These are phyloP conservation scores for Monochamus alternatus DNA, from an alignment of 2,888 invertebrate genomes.

Conservation along the genomic window DNA sequence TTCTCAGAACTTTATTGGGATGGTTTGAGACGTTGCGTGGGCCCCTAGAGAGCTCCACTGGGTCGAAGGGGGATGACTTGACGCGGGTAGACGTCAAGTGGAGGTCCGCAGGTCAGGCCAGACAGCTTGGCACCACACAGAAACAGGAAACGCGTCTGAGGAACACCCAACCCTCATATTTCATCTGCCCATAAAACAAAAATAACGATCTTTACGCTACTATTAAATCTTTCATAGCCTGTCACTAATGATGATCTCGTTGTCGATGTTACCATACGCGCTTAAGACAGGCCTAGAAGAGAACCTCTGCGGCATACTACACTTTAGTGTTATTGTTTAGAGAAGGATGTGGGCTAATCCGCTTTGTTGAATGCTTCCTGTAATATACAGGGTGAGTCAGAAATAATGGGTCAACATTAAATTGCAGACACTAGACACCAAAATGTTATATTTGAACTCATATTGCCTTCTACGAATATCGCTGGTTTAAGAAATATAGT, in stretches of 20 bases:
- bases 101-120: constrained; percentile 53
- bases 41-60: constrained; percentile 24
- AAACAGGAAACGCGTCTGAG: constrained; percentile 64
- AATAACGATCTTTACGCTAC: constrained; percentile 52
- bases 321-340: constrained; percentile 29
- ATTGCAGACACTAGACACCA: too few species aligned
- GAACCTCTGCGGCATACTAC: neutral
- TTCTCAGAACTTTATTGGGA: constrained; percentile 24
- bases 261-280: constrained; percentile 18
- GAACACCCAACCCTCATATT: constrained; percentile 63
- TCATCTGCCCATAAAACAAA: constrained; percentile 63
- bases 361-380: constrained; percentile 28
- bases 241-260: constrained; percentile 48
- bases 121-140: constrained; percentile 68
- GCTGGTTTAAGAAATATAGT: too few species aligned
- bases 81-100: constrained; percentile 46
- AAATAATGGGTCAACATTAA: too few species aligned
- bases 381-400: neutral
- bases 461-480: too few species aligned
- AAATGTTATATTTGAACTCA: too few species aligned
- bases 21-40: constrained; percentile 22
- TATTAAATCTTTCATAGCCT: constrained; percentile 53
- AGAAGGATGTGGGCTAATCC: constrained; percentile 34
- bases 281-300: neutral
- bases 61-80: constrained; percentile 32